These are phyloP conservation scores for Maconellicoccus hirsutus DNA, from an alignment of 1,140 invertebrate genomes.

Conservation along the genomic window DNA sequence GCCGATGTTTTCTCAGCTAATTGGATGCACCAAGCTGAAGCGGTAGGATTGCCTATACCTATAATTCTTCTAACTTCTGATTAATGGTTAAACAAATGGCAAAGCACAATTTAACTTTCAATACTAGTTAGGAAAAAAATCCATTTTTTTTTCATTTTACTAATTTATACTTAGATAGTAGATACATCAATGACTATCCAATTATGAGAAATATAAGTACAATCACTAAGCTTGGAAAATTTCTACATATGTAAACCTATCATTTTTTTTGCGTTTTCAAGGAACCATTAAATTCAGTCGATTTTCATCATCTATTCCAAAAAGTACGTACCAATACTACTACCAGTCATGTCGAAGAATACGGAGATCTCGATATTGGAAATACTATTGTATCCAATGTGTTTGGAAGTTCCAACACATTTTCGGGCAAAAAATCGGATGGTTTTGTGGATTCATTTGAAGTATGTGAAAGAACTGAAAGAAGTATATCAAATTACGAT, in stretches of 20 bases:
- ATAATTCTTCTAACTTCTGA: too few relatives aligned
- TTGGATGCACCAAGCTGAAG: constrained; percentile 54
- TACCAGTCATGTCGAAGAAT: constrained; percentile 47
- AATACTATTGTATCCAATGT: constrained; percentile 34
- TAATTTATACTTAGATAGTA: too few relatives aligned
- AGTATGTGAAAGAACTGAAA: too few relatives aligned
- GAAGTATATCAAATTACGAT: too few relatives aligned
- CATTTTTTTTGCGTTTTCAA: constrained; percentile 30
- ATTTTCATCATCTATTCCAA: constrained; percentile 43
- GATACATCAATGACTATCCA: too few relatives aligned
- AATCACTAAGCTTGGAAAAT: too few relatives aligned
- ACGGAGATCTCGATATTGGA: constrained; percentile 41
- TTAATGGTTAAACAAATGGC: too few relatives aligned
- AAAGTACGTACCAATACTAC: constrained; percentile 47
- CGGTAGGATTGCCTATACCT: constrained; percentile 34
- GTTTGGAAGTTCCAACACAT: too few relatives aligned
- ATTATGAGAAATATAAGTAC: too few relatives aligned
- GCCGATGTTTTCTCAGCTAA: constrained; percentile 52
- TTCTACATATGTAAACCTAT: not conserved
- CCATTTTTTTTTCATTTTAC: not conserved
- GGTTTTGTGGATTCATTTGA: too few relatives aligned
- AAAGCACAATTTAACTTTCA: too few relatives aligned
- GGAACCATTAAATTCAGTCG: constrained; percentile 43
- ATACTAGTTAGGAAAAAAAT: not conserved
- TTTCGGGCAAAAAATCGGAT: too few relatives aligned